These are phyloP conservation scores for Cheilosia scutellata DNA, from an alignment of 2,888 invertebrate species.

Conservation along the genomic window DNA sequence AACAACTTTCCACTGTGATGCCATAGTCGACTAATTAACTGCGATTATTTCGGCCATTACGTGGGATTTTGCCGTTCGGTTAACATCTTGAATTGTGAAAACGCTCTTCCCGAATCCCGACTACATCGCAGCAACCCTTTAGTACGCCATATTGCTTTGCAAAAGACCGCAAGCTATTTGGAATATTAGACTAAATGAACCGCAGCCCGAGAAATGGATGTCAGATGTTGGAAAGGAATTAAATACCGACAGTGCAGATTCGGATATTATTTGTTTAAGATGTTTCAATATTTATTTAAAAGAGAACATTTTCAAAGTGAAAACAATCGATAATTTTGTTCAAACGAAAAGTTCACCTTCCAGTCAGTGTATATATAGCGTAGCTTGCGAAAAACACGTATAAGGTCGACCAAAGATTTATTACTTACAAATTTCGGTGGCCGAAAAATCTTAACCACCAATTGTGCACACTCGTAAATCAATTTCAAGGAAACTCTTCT, in stretches of 20 bases:
- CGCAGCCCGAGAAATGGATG: conserved; percentile 42
- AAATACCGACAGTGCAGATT: conserved; percentile 18
- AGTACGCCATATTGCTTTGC: conserved; percentile 46
- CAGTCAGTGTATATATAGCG: neutral
- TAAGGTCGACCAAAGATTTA: conserved; percentile 74
- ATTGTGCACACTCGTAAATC: conserved; percentile 75
- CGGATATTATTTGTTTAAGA: conserved; percentile 45
- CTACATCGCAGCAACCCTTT: conserved; percentile 51
- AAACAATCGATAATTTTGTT: conserved; percentile 31
- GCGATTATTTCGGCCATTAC: conserved; percentile 84
- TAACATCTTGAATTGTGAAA: conserved; percentile 75
- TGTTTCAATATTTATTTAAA: conserved; percentile 47
- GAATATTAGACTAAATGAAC: conserved; percentile 62
- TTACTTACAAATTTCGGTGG: conserved; percentile 68
- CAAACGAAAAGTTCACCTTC: conserved; percentile 12
- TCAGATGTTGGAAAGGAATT: conserved; percentile 45
- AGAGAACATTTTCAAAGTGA: conserved; percentile 14
- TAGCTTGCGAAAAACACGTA: conserved; percentile 25
- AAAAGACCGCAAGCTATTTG: conserved; percentile 72
- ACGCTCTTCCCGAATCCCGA: conserved; percentile 30
- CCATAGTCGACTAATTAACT: conserved; percentile 83
- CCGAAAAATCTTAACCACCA: conserved; percentile 73
- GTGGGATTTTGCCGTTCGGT: conserved; percentile 83
- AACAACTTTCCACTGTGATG: conserved; percentile 41
- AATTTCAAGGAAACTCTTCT: conserved; percentile 62